These are phyloP conservation scores for Phaethornis superciliosus DNA, from an alignment of 2,113 vertebrate species.

Conservation along the genomic window DNA sequence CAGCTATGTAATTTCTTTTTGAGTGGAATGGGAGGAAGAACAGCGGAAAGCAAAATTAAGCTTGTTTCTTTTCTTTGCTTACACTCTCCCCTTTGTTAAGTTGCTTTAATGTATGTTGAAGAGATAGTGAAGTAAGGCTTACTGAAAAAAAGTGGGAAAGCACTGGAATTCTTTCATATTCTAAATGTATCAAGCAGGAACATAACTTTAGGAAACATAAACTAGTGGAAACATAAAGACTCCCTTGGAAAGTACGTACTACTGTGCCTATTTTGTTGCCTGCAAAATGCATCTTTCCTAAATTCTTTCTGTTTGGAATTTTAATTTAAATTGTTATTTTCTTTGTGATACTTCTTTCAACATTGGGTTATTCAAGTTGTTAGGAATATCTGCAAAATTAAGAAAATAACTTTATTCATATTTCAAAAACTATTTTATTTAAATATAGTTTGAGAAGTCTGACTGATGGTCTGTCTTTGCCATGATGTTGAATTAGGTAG, in stretches of 20 bases:
- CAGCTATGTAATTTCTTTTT: not conserved
- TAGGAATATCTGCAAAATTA: not conserved
- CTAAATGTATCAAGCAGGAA: not conserved
- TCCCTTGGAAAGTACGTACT: not conserved
- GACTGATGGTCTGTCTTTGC: not conserved
- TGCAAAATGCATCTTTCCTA: not conserved
- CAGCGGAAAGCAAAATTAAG: not conserved
- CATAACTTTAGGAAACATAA: not conserved
- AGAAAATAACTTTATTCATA: not conserved
- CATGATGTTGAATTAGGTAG: not conserved
- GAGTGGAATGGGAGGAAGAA: not conserved
- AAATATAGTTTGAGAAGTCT: not conserved
- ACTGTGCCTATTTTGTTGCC: not conserved
- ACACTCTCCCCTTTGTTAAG: accelerated
- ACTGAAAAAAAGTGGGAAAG: not conserved
- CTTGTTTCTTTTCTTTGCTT: not conserved
- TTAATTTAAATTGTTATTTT: not conserved
- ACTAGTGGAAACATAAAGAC: not conserved
- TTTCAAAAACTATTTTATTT: not conserved
- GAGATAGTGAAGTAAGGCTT: not conserved
- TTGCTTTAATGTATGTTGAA: not conserved
- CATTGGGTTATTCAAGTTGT: not conserved
- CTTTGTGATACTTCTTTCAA: not conserved
- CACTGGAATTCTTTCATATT: not conserved
- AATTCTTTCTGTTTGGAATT: not conserved